These are phyloP conservation scores for Hirudinaria manillensis DNA, from an alignment of 2,888 invertebrate genomes.

Conservation along the genomic window DNA sequence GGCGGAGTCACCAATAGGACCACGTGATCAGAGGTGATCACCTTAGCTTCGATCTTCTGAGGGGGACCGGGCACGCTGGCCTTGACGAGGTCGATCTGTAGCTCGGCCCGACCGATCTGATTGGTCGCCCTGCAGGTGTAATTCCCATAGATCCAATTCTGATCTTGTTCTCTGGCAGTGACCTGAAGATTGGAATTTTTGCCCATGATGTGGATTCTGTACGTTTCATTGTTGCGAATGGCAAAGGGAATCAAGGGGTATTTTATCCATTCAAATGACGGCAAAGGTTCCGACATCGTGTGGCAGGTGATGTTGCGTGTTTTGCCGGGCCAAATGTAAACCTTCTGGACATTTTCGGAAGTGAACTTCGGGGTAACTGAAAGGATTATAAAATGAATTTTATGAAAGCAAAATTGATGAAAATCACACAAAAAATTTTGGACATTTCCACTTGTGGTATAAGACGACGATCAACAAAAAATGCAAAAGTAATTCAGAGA, in stretches of 20 bases:
- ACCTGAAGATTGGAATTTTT: slow-evolving; percentile 39
- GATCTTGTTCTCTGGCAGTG: slow-evolving; percentile 36
- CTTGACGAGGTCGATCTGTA: slow-evolving; percentile 33
- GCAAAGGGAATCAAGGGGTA: slow-evolving; percentile 15
- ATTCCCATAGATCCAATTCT: slow-evolving; percentile 40
- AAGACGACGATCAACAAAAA: neutral
- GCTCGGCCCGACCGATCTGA: slow-evolving; percentile 30
- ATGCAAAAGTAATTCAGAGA: neutral
- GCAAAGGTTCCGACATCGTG: slow-evolving; percentile 38
- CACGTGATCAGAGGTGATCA: slow-evolving; percentile 36
- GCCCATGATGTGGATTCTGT: slow-evolving; percentile 36
- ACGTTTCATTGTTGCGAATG: slow-evolving; percentile 37
- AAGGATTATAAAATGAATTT: neutral
- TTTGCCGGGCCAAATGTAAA: slow-evolving; percentile 40
- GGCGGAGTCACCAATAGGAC: slow-evolving; percentile 36
- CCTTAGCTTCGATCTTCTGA: slow-evolving; percentile 25
- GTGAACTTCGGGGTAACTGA: slow-evolving; percentile 34
- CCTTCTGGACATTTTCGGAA: slow-evolving; percentile 27
- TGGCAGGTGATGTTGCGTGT: slow-evolving; percentile 40
- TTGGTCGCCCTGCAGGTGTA: slow-evolving; percentile 39
- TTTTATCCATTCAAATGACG: slow-evolving; percentile 37
- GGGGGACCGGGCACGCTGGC: slow-evolving; percentile 38
- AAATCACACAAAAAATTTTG: too few relatives aligned
- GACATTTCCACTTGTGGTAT: neutral
- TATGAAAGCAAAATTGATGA: too few relatives aligned